A percentile compares a stretch with the other conserved stretches of the same genome.
Evolutionary conservation across 2,113 vertebrate genomes (phyloP).

Genomic region (Strigops habroptila): DNA sequence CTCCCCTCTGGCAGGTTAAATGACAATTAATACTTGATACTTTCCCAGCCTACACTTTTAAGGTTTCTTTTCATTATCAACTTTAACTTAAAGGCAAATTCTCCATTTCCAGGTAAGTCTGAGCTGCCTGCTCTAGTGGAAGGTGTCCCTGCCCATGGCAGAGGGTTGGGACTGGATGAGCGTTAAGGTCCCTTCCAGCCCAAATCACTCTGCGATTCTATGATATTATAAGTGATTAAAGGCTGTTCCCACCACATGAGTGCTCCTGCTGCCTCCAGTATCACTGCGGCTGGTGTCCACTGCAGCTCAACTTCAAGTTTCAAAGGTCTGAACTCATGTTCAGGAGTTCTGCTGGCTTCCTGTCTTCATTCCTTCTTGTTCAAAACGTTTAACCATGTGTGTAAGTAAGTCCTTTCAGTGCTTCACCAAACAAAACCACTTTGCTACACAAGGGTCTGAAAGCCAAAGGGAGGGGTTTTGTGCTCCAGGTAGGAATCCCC

Average conservation of each 20-base stretch:
- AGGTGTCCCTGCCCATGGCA: too few species aligned
- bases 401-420: fast-evolving
- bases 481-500: background rate
- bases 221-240: background rate
- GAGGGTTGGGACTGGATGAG: too few species aligned
- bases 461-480: background rate
- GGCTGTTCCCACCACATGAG: background rate
- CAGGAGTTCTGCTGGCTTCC: background rate
- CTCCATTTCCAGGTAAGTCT: background rate
- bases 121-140: too few species aligned
- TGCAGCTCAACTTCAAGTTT: background rate
- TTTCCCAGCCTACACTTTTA: background rate
- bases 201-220: too few species aligned
- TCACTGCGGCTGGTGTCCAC: background rate
- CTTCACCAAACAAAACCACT: background rate
- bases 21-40: fast-evolving
- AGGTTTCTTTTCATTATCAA: background rate
- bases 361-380: background rate
- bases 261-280: background rate
- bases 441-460: background rate
- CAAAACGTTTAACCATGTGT: background rate
- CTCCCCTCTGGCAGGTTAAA: background rate
- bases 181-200: too few species aligned
- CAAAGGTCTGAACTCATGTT: background rate
- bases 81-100: background rate